A percentile compares a stretch with the other conserved stretches of the same genome.
Evolutionary conservation across 2,113 vertebrate genomes (phyloP).

Genomic region (Pachycephala philippinensis): DNA sequence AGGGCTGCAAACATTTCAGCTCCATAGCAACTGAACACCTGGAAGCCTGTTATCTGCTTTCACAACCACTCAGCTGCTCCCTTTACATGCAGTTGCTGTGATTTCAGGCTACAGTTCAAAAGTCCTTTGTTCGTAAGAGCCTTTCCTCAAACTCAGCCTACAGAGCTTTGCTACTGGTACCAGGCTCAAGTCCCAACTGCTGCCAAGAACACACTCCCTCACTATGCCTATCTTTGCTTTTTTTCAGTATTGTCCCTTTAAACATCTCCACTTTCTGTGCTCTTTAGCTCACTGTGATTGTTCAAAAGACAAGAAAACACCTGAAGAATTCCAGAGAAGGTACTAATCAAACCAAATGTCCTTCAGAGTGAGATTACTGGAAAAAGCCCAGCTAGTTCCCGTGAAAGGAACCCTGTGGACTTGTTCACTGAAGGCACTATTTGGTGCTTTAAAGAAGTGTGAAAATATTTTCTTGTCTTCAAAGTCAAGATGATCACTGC

Average conservation of each 20-base stretch:
- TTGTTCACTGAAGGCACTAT: constrained; percentile 7
- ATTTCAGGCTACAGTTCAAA: neutral
- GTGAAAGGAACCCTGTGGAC: neutral
- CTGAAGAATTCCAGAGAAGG: neutral
- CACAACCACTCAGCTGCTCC: neutral
- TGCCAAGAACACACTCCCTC: neutral
- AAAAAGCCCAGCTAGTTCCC: neutral
- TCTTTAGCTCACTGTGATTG: neutral
- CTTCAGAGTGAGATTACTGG: neutral
- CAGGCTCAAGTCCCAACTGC: neutral
- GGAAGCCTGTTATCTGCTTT: neutral
- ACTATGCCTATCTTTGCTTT: neutral
- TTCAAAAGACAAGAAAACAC: constrained; percentile 2
- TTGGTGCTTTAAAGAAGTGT: neutral
- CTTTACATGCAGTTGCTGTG: neutral
- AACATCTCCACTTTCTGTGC: neutral
- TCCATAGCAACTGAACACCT: neutral
- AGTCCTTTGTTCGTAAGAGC: neutral
- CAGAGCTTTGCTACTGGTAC: neutral
- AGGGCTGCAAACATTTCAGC: neutral
- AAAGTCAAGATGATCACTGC: constrained; percentile 48
- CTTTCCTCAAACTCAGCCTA: neutral
- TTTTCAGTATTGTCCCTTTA: neutral
- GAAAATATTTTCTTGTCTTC: constrained; percentile 56
- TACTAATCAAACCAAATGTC: neutral